These are phyloP conservation scores for Bubo scandiacus DNA, from an alignment of 2,113 vertebrate species.

Conservation along the genomic window DNA sequence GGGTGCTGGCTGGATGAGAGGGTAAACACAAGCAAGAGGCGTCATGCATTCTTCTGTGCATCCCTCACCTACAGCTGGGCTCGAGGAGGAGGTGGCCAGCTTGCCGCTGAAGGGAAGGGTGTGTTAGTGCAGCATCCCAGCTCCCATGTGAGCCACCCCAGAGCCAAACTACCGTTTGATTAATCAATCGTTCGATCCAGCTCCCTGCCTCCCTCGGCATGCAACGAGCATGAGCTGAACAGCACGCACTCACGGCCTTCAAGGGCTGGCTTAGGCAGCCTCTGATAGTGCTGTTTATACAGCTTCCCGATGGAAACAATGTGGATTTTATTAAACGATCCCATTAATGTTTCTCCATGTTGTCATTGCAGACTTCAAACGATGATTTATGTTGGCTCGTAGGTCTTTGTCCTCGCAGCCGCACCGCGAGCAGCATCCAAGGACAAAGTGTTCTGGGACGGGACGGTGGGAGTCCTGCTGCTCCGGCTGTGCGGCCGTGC, in stretches of 20 bases:
- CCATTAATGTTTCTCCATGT: conserved; percentile 62
- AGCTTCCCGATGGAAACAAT: conserved; percentile 63
- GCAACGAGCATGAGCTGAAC: not conserved
- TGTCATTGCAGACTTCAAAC: conserved; percentile 64
- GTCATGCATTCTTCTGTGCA: conserved; percentile 26
- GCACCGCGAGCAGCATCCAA: conserved; percentile 38
- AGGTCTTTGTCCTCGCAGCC: conserved; percentile 54
- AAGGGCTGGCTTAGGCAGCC: conserved; percentile 24
- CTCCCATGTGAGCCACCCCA: not conserved
- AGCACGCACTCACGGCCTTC: not conserved
- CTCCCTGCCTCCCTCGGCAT: not conserved
- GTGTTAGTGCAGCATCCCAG: not conserved
- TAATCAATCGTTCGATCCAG: not conserved
- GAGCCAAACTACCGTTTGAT: conserved; percentile 49
- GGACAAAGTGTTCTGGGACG: conserved; percentile 49
- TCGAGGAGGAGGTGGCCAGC: not conserved
- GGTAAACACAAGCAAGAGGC: not conserved
- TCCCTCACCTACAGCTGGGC: conserved; percentile 59
- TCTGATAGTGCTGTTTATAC: conserved; percentile 46
- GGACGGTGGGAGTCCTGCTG: conserved; percentile 27
- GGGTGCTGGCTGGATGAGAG: not conserved
- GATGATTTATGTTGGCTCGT: conserved; percentile 65
- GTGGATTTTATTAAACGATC: conserved; percentile 63
- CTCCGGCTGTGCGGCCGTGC: not conserved
- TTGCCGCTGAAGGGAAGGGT: not conserved